Conservation (phyloP, 92 coral and sea anemone species). For the Palythoa grandiflora region DNA sequence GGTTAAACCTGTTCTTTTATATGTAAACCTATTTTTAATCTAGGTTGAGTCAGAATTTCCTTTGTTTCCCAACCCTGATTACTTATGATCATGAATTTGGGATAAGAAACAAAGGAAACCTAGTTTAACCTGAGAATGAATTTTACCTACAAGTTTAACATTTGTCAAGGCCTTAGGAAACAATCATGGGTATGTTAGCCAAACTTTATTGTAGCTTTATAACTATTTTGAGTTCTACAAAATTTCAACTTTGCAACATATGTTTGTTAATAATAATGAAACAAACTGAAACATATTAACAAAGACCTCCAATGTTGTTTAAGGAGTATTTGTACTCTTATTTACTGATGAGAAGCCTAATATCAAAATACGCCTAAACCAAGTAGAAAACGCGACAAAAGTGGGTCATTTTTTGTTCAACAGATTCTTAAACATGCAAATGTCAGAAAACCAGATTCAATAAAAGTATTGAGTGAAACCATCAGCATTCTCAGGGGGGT, state of each 20-base stretch:
- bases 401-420: slow-evolving; percentile 47
- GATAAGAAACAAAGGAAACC: slow-evolving; percentile 49
- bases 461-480: slow-evolving; percentile 49
- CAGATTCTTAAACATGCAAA: slow-evolving; percentile 47
- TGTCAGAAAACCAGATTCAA: slow-evolving; percentile 49
- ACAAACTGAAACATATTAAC: slow-evolving; percentile 9
- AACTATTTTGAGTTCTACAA: slow-evolving; percentile 44
- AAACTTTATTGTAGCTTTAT: slow-evolving; percentile 43
- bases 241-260: slow-evolving; percentile 10
- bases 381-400: slow-evolving; percentile 51
- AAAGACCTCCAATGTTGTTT: slow-evolving; percentile 4
- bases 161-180: slow-evolving; percentile 47
- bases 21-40: slow-evolving; percentile 42
- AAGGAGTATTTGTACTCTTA: slow-evolving; percentile 32
- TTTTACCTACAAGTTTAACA: slow-evolving; percentile 9
- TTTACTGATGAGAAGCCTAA: slow-evolving; percentile 45
- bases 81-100: slow-evolving; percentile 38
- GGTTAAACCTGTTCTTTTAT: slow-evolving; percentile 32
- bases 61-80: slow-evolving; percentile 36
- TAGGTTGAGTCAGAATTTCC: slow-evolving; percentile 49
- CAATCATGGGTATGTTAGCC: slow-evolving; percentile 40
- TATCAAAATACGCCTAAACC: slow-evolving; percentile 48
- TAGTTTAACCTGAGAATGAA: slow-evolving; percentile 42
- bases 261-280: slow-evolving; percentile 7
- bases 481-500: slow-evolving; percentile 51